Evolutionary conservation across 2,888 invertebrate genomes (phyloP).

Genomic region (Cetonia aurata): DNA sequence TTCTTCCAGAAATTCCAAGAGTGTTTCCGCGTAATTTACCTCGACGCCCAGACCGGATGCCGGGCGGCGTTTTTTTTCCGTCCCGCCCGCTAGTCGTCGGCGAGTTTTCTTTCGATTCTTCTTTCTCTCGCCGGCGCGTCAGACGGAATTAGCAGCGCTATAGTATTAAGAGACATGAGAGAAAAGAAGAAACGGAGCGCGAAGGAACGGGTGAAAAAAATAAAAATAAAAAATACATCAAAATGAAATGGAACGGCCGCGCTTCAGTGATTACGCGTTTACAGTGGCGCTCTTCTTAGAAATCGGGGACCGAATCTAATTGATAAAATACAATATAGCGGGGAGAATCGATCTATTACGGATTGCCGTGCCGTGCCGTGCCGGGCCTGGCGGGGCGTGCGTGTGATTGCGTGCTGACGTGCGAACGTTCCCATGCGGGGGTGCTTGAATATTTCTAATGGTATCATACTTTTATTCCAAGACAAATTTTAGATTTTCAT

Average conservation of each 20-base stretch:
- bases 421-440: constrained; percentile 16
- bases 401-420: constrained; percentile 5
- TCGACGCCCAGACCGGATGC: constrained; percentile 2
- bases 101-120: no score
- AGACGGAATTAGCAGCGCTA: no score
- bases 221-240: constrained; percentile 3
- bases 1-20: constrained; percentile 3
- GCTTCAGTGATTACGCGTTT: constrained; percentile 39
- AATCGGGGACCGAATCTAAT: constrained; percentile 54
- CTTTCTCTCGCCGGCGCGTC: no score
- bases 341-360: constrained; percentile 48
- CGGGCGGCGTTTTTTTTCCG: neutral
- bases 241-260: constrained; percentile 5
- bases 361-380: constrained; percentile 1
- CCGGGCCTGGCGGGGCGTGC: neutral
- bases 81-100: neutral
- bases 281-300: constrained; percentile 50
- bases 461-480: neutral
- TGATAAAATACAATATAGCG: constrained; percentile 55
- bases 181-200: neutral
- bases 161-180: neutral
- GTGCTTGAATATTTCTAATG: neutral
- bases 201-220: neutral
- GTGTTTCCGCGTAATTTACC: constrained; percentile 10
- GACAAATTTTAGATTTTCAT: no score